Evolutionary conservation across 2,113 vertebrate genomes (phyloP).

Genomic region (Gulo gulo): DNA sequence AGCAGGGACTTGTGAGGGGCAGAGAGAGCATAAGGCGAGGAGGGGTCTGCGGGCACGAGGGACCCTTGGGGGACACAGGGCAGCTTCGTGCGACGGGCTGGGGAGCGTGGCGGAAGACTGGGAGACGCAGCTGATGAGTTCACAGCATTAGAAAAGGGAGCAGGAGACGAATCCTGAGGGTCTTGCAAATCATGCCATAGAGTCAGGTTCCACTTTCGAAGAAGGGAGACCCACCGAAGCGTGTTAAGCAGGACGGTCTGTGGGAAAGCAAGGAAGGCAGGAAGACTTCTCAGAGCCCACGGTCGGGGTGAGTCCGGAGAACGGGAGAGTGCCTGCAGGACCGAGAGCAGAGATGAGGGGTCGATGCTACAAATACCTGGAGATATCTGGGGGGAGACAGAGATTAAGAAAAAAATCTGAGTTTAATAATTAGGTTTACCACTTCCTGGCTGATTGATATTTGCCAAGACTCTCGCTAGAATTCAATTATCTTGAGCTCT

Average conservation of each 20-base stretch:
- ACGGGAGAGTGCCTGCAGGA: neutral
- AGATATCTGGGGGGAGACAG: neutral
- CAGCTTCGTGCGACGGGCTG: neutral
- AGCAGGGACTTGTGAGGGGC: neutral
- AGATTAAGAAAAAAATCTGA: neutral
- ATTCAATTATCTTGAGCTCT: neutral
- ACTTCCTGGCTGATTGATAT: neutral
- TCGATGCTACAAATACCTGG: neutral
- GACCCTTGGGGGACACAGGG: too few species aligned
- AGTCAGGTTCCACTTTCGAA: neutral
- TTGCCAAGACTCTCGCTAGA: neutral
- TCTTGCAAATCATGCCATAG: too few species aligned
- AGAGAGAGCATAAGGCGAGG: neutral
- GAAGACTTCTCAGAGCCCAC: neutral
- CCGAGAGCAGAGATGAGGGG: neutral
- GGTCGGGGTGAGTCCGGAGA: neutral
- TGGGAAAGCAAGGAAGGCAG: neutral
- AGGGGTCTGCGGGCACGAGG: neutral
- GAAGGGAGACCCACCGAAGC: neutral
- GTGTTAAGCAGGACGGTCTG: neutral
- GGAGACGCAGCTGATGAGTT: neutral
- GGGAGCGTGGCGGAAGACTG: fast-evolving
- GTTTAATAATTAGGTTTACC: neutral
- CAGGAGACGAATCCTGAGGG: neutral
- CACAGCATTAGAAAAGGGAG: neutral